Evolutionary conservation across 2,113 vertebrate species (phyloP).

Genomic region (Silurus glanis): DNA sequence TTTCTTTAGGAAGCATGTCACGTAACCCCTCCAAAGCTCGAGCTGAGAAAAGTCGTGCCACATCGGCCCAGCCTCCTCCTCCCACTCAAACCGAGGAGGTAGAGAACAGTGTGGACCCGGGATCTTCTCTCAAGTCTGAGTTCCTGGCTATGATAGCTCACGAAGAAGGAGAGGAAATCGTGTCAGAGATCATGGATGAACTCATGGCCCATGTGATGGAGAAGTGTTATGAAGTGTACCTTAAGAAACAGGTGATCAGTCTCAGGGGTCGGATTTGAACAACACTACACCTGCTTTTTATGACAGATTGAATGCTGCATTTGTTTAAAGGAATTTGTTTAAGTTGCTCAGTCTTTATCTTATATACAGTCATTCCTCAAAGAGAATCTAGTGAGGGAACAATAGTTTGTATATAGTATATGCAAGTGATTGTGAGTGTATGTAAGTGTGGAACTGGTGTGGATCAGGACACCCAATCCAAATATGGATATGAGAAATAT

Average conservation of each 20-base stretch:
- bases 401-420: not conserved
- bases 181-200: slow-evolving; percentile 69
- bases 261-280: not conserved
- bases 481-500: not conserved
- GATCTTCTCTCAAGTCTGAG: slow-evolving; percentile 62
- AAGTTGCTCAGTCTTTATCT: not conserved
- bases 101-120: slow-evolving; percentile 58
- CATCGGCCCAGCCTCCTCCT: slow-evolving; percentile 35
- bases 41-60: slow-evolving; percentile 58
- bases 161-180: slow-evolving; percentile 69
- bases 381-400: not conserved
- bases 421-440: not conserved
- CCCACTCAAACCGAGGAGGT: slow-evolving; percentile 35
- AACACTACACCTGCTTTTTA: not conserved
- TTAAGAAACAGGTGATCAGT: slow-evolving; percentile 71
- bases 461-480: not conserved
- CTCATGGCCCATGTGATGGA: slow-evolving; percentile 69
- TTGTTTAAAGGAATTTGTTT: not conserved
- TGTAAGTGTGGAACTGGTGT: not conserved
- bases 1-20: slow-evolving; percentile 54
- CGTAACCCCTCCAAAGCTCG: slow-evolving; percentile 65
- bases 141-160: slow-evolving; percentile 65
- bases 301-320: not conserved
- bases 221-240: slow-evolving; percentile 58
- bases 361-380: not conserved